A percentile compares a stretch with the other conserved stretches of the same genome.
phyloP scores from a whole-genome alignment of 2,888 invertebrate species.

The Cryptocheilus praepositus region DNA sequence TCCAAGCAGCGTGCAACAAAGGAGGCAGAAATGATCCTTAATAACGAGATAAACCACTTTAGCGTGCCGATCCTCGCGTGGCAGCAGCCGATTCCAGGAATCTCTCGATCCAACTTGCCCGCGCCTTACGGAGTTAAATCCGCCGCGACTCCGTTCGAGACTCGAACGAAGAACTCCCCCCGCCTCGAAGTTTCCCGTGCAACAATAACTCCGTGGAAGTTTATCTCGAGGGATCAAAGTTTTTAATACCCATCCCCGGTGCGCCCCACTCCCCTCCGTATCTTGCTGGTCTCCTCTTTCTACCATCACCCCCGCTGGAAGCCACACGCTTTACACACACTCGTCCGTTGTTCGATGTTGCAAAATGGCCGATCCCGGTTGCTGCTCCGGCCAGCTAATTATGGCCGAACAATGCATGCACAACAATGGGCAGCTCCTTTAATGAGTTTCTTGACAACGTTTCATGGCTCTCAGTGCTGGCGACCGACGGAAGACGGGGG shows the following conservation, averaged over 20 bases:
- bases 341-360: background rate
- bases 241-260: constrained; percentile 17
- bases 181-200: constrained; percentile 6
- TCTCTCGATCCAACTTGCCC: constrained; percentile 8
- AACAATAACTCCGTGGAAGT: constrained; percentile 23
- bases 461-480: background rate
- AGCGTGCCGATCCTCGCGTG: constrained; percentile 3
- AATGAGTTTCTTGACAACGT: background rate
- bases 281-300: background rate
- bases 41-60: constrained; percentile 16
- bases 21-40: constrained; percentile 10
- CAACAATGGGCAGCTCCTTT: constrained; percentile 5
- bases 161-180: constrained; percentile 17
- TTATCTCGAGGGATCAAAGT: constrained; percentile 23
- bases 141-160: constrained; percentile 11
- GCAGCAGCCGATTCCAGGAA: constrained; percentile 9
- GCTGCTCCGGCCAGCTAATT: background rate
- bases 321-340: background rate
- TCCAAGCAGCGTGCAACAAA: background rate
- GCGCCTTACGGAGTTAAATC: constrained; percentile 16
- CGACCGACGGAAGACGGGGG: background rate
- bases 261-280: no score
- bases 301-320: background rate
- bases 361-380: no score
- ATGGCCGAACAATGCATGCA: constrained; percentile 5